These are phyloP conservation scores for Orientallactaga sibirica DNA, from an alignment of 2,797 vertebrate species.

Conservation along the genomic window DNA sequence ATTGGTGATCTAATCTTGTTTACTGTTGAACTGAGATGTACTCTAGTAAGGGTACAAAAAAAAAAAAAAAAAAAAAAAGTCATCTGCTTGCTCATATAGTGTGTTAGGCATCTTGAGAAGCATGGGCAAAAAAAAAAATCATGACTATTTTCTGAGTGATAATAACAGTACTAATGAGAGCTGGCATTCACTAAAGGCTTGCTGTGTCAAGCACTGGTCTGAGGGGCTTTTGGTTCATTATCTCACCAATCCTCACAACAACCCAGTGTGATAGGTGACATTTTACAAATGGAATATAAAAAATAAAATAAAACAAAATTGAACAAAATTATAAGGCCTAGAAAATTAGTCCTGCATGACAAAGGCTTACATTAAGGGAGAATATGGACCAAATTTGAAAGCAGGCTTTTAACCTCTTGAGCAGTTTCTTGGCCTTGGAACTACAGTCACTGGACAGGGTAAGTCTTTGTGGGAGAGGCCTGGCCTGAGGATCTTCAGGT, in stretches of 20 bases:
- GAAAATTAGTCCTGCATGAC: background rate
- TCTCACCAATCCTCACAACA: background rate
- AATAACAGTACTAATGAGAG: background rate
- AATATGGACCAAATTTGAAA: background rate
- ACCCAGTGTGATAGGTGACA: background rate
- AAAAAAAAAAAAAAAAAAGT: background rate
- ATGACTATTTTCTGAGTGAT: background rate
- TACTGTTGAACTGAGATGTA: background rate
- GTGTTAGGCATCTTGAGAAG: background rate
- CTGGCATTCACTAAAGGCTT: background rate
- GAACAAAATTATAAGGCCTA: background rate
- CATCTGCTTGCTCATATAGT: background rate
- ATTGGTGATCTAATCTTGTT: background rate
- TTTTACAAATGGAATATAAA: background rate
- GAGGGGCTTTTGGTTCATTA: background rate
- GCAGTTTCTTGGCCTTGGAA: background rate
- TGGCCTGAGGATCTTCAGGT: rapidly evolving
- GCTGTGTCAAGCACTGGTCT: background rate
- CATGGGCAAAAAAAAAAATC: background rate
- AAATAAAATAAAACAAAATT: background rate
- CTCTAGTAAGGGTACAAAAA: background rate
- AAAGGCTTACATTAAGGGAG: background rate
- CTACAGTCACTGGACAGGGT: background rate
- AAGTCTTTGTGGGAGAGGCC: background rate
- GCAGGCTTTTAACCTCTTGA: background rate